A percentile compares a stretch with the other conserved stretches of the same genome.
These are phyloP conservation scores for Elegia similella DNA, from an alignment of 2,888 invertebrate genomes.

Conservation along the genomic window DNA sequence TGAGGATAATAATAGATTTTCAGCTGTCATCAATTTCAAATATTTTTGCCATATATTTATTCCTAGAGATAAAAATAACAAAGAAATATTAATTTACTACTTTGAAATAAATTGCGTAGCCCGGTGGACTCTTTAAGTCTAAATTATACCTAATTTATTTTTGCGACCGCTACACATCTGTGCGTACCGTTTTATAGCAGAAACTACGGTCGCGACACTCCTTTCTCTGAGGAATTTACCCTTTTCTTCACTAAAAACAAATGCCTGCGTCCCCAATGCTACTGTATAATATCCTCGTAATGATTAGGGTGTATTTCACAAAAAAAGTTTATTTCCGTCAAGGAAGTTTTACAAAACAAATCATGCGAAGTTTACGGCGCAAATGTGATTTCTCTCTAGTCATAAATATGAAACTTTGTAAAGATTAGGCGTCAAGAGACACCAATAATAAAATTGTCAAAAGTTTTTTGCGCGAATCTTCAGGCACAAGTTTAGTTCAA, in stretches of 20 bases:
- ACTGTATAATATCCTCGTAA: slow-evolving; percentile 39
- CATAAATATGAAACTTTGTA: slow-evolving; percentile 14
- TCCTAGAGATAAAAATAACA: no score
- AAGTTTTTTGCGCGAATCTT: not conserved
- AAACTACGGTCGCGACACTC: slow-evolving; percentile 30
- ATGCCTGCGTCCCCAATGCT: slow-evolving; percentile 30
- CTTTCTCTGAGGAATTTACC: slow-evolving; percentile 42
- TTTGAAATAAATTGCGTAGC: not conserved
- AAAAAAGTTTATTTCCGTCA: not conserved
- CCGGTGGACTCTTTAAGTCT: slow-evolving; percentile 19
- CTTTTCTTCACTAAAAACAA: slow-evolving; percentile 47
- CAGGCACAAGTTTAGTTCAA: not conserved
- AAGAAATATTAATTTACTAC: not conserved
- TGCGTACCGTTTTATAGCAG: slow-evolving; percentile 37
- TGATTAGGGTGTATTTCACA: slow-evolving; percentile 5
- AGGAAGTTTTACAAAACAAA: slow-evolving; percentile 2
- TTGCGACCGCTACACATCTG: slow-evolving; percentile 32
- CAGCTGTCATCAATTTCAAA: no score
- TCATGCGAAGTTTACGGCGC: slow-evolving; percentile 2
- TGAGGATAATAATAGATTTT: no score
- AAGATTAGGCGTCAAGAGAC: not conserved
- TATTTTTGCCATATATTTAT: no score
- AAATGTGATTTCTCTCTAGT: slow-evolving; percentile 6
- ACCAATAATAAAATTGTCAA: not conserved
- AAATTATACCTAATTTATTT: slow-evolving; percentile 29